Evolutionary conservation across 35 echinoderm and acorn worm species (phyloP), one percentile per base, ranked within the genome.

Genomic region (Heliocidaris tuberculata): DNA sequence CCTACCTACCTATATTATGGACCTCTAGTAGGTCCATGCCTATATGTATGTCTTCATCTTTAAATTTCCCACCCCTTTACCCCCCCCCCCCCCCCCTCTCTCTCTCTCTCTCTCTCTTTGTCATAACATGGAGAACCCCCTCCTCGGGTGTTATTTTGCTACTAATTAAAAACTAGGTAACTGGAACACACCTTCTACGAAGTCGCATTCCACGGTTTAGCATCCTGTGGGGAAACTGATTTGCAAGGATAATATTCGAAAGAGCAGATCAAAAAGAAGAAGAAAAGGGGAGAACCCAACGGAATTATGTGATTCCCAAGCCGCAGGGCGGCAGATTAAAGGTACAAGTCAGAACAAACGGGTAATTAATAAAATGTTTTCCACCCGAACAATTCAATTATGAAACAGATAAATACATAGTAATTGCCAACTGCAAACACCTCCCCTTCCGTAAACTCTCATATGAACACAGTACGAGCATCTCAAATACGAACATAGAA

Each of bases 91-190:
- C 27, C 5, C 21, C 21, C 27, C 17, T 19, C 27, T n/a, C n/a
- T 1, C 19, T n/a, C 65, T 8, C 19, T 27, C 17, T 17, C 65
- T 7, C 65, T 42, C 4, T 78, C 6, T 78, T 78, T 78, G 6
- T 9, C 65, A 78, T 27, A 78, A 78, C 65, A 78, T 24, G 27
- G 65, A 78, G 21, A 78, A 78, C 65, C 65, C 65, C 24, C 17
- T 19, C 65, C 65, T 6, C 15, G 21, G 65, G 65, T 78, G 65
- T 27, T 78, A 71, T 78, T 42, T 78, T 78, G 65, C 27, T 78
- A 78, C 65, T 78, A 78, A 78, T 78, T 78, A 78, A 78, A 78
- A 78, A 78, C 65, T 78, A 78, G 65, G 65, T 78, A 78, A 78
- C 65, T 78, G 17, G 65, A 78, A 78, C 65, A 19, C 65, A 78